Evolutionary conservation across 2,113 vertebrate genomes (phyloP).

Genomic region (Edolisoma coerulescens): DNA sequence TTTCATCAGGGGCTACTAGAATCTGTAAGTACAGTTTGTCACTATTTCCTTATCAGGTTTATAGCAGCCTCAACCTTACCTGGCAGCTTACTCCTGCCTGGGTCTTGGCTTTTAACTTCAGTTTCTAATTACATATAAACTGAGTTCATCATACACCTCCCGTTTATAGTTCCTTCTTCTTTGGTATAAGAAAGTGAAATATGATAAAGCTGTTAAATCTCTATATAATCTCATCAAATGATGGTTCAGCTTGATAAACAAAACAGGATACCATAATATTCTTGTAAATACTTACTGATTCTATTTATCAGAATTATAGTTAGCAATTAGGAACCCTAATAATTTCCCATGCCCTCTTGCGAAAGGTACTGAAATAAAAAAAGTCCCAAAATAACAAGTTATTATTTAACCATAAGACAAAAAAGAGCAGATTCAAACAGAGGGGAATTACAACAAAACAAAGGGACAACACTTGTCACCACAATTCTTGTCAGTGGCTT

Average conservation of each 20-base stretch:
- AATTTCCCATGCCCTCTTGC: background rate
- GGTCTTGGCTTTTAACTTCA: slow-evolving; percentile 39
- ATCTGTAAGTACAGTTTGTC: slow-evolving; percentile 68
- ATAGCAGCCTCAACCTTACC: background rate
- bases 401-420: background rate
- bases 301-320: background rate
- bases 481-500: background rate
- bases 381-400: background rate
- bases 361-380: background rate
- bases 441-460: background rate
- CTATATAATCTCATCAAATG: background rate
- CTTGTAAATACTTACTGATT: background rate
- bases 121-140: slow-evolving; percentile 61
- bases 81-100: background rate
- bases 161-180: background rate
- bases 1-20: slow-evolving; percentile 70
- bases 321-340: background rate
- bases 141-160: background rate
- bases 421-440: background rate
- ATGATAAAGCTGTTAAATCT: background rate
- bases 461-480: background rate
- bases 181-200: background rate
- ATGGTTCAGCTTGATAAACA: background rate
- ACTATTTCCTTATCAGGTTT: slow-evolving; percentile 59
- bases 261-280: background rate